Evolutionary conservation across 2,797 vertebrate species (phyloP).

Genomic region (Euthynnus affinis): DNA sequence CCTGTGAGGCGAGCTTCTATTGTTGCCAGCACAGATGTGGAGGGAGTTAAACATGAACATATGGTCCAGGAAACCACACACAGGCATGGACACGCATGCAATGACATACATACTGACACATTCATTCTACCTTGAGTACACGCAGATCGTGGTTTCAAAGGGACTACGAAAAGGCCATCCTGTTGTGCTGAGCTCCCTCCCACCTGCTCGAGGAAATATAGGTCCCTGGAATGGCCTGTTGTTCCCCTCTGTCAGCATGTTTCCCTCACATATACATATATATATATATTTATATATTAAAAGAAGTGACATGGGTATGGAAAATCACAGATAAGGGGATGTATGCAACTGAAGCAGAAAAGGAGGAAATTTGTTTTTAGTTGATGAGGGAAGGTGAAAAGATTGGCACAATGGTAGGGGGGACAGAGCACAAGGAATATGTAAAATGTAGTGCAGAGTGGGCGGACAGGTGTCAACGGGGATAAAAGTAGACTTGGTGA

Average conservation of each 20-base stretch:
- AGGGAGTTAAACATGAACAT: conserved; percentile 79
- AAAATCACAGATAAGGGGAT: conserved; percentile 52
- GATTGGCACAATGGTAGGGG: conserved; percentile 33
- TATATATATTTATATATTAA: background rate
- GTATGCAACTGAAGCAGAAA: conserved; percentile 42
- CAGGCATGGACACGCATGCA: conserved; percentile 24
- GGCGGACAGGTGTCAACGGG: conserved; percentile 48
- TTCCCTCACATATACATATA: conserved; percentile 48
- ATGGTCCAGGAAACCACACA: conserved; percentile 70
- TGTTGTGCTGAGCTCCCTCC: conserved; percentile 66
- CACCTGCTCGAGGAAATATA: conserved; percentile 67
- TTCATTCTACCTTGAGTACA: conserved; percentile 29
- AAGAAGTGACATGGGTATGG: conserved; percentile 59
- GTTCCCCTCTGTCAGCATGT: conserved; percentile 65
- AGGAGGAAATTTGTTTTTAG: conserved; percentile 44
- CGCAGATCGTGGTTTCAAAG: conserved; percentile 44
- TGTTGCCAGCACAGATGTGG: conserved; percentile 81
- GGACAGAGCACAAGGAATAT: conserved; percentile 35
- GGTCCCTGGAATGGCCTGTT: conserved; percentile 70
- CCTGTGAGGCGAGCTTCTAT: conserved; percentile 65
- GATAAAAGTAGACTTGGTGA: conserved; percentile 51
- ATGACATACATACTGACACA: conserved; percentile 26
- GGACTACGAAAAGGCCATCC: conserved; percentile 69
- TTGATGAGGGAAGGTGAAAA: conserved; percentile 53
- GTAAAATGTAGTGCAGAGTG: conserved; percentile 45